Conservation (phyloP, 2,888 invertebrate species). For the Zaprionus bogoriensis region DNA sequence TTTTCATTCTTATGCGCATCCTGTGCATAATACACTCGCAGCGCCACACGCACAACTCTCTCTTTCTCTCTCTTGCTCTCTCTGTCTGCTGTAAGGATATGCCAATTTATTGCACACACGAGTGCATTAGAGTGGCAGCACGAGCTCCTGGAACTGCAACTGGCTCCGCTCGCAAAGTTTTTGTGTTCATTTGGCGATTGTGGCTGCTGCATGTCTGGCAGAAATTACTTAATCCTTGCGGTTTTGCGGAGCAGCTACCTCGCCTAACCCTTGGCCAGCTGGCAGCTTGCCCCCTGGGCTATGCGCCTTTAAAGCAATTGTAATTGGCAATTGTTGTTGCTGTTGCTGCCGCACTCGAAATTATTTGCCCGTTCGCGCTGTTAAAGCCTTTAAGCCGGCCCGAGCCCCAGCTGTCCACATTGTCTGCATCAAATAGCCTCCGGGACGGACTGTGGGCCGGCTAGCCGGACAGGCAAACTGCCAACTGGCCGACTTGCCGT, state of each 20-base stretch:
- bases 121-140: slow-evolving; percentile 74
- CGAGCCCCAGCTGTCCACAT: slow-evolving; percentile 37
- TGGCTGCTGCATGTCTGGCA: slow-evolving; percentile 79
- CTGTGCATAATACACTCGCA: slow-evolving; percentile 76
- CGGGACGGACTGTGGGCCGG: slow-evolving; percentile 2
- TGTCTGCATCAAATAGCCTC: slow-evolving; percentile 50
- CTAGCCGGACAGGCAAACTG: slow-evolving; percentile 7
- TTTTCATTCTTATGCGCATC: slow-evolving; percentile 79
- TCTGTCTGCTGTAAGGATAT: slow-evolving; percentile 63
- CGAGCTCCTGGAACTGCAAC: slow-evolving; percentile 8
- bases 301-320: slow-evolving; percentile 75
- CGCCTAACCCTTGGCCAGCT: too few relatives aligned
- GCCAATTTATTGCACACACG: slow-evolving; percentile 79
- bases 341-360: slow-evolving; percentile 48
- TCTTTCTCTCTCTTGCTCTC: slow-evolving; percentile 1
- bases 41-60: slow-evolving; percentile 71
- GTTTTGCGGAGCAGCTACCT: slow-evolving; percentile 60
- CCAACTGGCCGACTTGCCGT: slow-evolving; percentile 33
- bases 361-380: slow-evolving; percentile 43
- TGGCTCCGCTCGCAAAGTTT: slow-evolving; percentile 49
- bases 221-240: slow-evolving; percentile 78
- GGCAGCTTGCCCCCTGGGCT: too few relatives aligned
- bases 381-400: slow-evolving; percentile 46
- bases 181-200: slow-evolving; percentile 79
- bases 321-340: slow-evolving; percentile 71